Evolutionary conservation across 2,797 vertebrate species (phyloP).

Genomic region (Muscicapa comitata): DNA sequence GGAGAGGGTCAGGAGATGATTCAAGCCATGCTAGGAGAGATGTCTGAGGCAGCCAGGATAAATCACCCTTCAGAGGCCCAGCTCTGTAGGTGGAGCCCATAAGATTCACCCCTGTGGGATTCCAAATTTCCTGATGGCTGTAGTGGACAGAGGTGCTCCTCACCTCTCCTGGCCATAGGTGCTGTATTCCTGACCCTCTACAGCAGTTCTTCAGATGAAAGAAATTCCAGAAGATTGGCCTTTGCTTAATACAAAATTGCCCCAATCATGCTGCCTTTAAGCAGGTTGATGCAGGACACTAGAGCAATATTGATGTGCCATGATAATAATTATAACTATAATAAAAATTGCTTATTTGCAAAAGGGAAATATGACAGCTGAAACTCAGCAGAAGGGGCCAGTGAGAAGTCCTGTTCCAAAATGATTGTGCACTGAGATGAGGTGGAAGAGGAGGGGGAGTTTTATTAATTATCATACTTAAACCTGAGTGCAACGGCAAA

Average conservation of each 20-base stretch:
- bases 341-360: neutral
- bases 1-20: neutral
- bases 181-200: neutral
- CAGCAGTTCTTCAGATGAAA: neutral
- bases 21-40: neutral
- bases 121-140: neutral
- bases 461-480: slow-evolving; percentile 31
- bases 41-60: neutral
- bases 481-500: slow-evolving; percentile 14
- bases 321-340: neutral
- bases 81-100: neutral
- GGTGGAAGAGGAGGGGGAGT: neutral
- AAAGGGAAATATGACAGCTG: neutral
- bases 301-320: neutral
- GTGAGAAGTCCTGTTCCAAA: neutral
- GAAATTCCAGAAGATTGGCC: neutral
- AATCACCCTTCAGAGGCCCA: neutral
- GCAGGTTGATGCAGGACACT: neutral
- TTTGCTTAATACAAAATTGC: neutral
- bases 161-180: accelerated
- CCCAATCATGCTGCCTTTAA: accelerated
- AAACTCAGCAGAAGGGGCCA: neutral
- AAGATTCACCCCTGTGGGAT: neutral
- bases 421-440: neutral
- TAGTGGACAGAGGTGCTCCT: neutral